A percentile compares a stretch with the other conserved stretches of the same genome.
Conservation (phyloP, 2,888 invertebrate species). For the Cancer borealis region DNA sequence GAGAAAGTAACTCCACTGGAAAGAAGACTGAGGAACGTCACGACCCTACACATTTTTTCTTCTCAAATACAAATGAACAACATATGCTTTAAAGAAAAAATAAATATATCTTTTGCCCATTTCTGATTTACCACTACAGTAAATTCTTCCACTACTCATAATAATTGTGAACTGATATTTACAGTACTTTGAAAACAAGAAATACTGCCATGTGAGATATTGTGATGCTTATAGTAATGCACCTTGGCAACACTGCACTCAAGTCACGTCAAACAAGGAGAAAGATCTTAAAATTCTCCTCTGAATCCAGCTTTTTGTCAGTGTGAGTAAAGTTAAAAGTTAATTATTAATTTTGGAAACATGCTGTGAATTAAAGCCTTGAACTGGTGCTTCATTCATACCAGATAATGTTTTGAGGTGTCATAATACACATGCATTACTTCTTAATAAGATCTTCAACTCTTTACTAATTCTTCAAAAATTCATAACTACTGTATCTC, state of each 20-base stretch:
- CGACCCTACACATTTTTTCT: neutral
- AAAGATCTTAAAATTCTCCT: neutral
- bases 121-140: neutral
- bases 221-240: neutral
- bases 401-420: neutral
- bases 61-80: neutral
- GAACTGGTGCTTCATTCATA: constrained; percentile 42
- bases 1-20: neutral
- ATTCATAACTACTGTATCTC: neutral
- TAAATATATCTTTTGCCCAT: neutral
- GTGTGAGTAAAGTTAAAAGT: constrained; percentile 10
- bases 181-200: neutral
- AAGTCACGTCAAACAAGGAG: neutral
- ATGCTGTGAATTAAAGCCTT: constrained; percentile 54
- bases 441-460: neutral
- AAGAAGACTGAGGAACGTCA: neutral
- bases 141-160: neutral
- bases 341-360: constrained; percentile 39
- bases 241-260: neutral
- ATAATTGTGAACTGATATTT: neutral
- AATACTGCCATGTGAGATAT: neutral
- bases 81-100: neutral
- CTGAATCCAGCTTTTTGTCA: neutral
- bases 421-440: constrained; percentile 31
- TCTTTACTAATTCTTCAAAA: neutral